Evolutionary conservation across 1,140 invertebrate genomes (phyloP), one percentile per base, ranked within the genome.

Genomic region (Yoshiicerus persimilis): DNA sequence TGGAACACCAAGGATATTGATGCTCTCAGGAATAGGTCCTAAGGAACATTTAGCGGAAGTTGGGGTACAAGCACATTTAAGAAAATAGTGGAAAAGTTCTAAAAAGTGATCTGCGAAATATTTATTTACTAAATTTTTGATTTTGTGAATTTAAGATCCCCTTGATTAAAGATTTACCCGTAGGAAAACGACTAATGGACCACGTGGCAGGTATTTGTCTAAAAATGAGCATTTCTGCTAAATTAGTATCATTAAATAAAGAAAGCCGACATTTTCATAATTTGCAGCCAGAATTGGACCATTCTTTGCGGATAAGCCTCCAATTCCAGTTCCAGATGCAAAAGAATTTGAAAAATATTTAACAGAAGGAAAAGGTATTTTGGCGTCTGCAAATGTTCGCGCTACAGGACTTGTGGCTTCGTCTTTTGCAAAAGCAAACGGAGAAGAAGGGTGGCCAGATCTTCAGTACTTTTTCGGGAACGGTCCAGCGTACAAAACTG

Each of bases 11-110:
- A 90, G 92, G 86, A 62, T 93, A 13, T 91, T 93, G 13, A 92
- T 93, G 92, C 88, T 93, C 8, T 93, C 93, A 47, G 93, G 93
- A 20, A 90, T 94, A 66, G 93, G 93, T 66, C 93, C 93, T 4
- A 91, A 87, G 64, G 89, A 91, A 11, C 92, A 94, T 87, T 86
- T 93, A 32, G 30, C 91, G 64, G 77, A 90, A 41, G 27, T 90
- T 16, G 66, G 88, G 5, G 90, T 91, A 84, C n/a, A n/a, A n/a
- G n/a, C n/a, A n/a, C n/a, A n/a, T n/a, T n/a, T n/a, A n/a, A n/a
- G n/a, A n/a, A n/a, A n/a, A n/a, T n/a, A n/a, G n/a, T n/a, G n/a
- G n/a, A n/a, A n/a, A n/a, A n/a, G n/a, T n/a, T n/a, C n/a, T n/a
- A n/a, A n/a, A n/a, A n/a, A 56, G 70, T 64, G 1, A 20, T n/a